Evolutionary conservation across 2,113 vertebrate species (phyloP), one percentile per base, ranked within the genome.

Genomic region (Centropus bengalensis): DNA sequence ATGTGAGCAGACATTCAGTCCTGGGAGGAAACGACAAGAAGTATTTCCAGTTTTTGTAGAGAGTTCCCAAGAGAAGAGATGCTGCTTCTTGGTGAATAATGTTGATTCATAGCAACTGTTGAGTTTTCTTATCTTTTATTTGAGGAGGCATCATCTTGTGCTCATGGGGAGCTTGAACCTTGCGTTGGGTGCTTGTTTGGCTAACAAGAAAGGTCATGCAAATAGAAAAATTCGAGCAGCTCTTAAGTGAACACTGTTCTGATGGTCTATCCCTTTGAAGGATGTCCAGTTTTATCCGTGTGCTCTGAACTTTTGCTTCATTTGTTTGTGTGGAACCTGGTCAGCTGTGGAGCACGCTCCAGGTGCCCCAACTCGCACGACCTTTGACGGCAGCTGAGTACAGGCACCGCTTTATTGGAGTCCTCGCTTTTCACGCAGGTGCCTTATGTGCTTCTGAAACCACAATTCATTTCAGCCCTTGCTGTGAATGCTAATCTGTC

Each of bases 91-190:
- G 78, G 49, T 86, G 32, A 82, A 85, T 38, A 60, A 88, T 78
- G 90, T 82, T 90, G 63, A 96, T 97, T 96, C 68, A 69, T 70
- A 86, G 86, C 94, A 95, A 86, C 73, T 14, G 22, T 49, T 69
- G 44, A 66, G 24, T 56, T 87, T 89, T 96, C 81, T 77, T 77
- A 66, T 23, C 68, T 93, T 93, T 94, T 90, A 74, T 94, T 95
- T 78, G 74, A 89, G 82, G 79, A 95, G 36, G 73, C 56, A 27
- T 73, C 14, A 3, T 75, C 91, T 85, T 83, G 54, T 95, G 82
- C 87, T 97, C 27, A 5, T 91, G 79, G 87, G 78, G 81, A 96
- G 92, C 90, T 92, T 86, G 71, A 94, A 88, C 70, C 52, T 83
- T 51, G 68, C 88, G 70, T 75, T 14, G 23, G 71, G 30, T 69